Conservation (phyloP, 2,797 vertebrate species). For the Galaxias olidus region DNA sequence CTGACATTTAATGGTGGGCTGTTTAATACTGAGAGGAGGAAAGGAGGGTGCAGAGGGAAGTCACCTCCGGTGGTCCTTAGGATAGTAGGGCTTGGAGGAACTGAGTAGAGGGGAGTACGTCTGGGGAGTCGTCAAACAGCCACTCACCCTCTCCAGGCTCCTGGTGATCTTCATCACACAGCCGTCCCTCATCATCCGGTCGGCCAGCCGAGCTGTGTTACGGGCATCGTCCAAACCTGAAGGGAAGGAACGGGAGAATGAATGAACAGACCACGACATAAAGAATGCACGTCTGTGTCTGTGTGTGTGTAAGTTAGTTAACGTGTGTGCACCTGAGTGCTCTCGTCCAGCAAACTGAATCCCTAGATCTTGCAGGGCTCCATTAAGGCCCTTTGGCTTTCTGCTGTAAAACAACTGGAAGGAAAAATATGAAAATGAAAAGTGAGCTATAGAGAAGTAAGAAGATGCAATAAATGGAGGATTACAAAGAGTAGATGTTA, state of each 20-base stretch:
- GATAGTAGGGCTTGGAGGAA: background rate
- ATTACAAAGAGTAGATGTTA: conserved; percentile 5
- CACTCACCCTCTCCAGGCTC: conserved; percentile 86
- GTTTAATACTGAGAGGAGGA: conserved; percentile 5
- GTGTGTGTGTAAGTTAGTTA: background rate
- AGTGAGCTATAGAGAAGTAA: background rate
- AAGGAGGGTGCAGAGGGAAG: conserved; percentile 8
- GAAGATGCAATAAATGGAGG: background rate
- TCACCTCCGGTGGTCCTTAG: conserved; percentile 21
- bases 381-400: conserved; percentile 91
- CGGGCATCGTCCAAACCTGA: conserved; percentile 90
- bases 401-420: conserved; percentile 87
- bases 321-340: conserved; percentile 83
- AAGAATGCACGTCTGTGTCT: background rate
- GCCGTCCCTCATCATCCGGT: conserved; percentile 88
- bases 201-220: conserved; percentile 89
- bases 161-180: conserved; percentile 88
- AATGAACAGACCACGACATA: background rate
- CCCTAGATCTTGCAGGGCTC: conserved; percentile 91
- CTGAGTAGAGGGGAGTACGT: conserved; percentile 24
- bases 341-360: conserved; percentile 90
- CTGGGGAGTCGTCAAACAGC: conserved; percentile 29
- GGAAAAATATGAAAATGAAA: conserved; percentile 5
- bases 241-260: background rate
- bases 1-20: too few relatives aligned